A percentile compares a stretch with the other conserved stretches of the same genome.
Conservation (phyloP, 2,888 invertebrate species). For the Oxystoma pomonae region DNA sequence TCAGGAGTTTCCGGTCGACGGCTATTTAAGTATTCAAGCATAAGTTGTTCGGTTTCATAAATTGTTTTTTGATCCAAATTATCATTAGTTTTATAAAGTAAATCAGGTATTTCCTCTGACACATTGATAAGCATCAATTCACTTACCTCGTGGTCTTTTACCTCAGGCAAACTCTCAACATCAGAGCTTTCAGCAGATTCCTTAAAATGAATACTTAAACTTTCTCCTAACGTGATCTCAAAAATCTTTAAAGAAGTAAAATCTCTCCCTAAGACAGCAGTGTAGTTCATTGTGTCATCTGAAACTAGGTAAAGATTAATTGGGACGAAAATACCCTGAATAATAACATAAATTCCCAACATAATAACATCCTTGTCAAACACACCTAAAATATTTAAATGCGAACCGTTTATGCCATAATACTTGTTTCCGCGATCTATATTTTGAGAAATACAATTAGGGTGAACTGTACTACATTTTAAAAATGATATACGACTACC, state of each 20-base stretch:
- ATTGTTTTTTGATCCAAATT: neutral
- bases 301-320: conserved; percentile 16
- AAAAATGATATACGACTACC: conserved; percentile 19
- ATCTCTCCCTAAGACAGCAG: conserved; percentile 16
- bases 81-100: conserved; percentile 1
- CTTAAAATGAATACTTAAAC: conserved; percentile 3
- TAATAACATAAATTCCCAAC: conserved; percentile 3
- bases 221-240: conserved; percentile 3
- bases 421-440: conserved; percentile 4
- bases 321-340: conserved; percentile 4
- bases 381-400: conserved; percentile 12
- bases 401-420: conserved; percentile 17
- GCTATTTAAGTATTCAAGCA: conserved; percentile 9
- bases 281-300: conserved; percentile 14
- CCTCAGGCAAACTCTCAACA: neutral
- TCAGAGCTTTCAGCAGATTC: neutral
- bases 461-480: conserved; percentile 13
- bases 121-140: neutral
- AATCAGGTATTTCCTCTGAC: neutral
- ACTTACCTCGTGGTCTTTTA: neutral
- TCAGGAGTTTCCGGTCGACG: conserved; percentile 15
- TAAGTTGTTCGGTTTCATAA: neutral
- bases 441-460: conserved; percentile 1
- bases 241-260: conserved; percentile 9
- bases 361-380: conserved; percentile 5